Evolutionary conservation across 1,140 invertebrate species (phyloP), one percentile per base, ranked within the genome.

Genomic region (Drosophila watanabei): DNA sequence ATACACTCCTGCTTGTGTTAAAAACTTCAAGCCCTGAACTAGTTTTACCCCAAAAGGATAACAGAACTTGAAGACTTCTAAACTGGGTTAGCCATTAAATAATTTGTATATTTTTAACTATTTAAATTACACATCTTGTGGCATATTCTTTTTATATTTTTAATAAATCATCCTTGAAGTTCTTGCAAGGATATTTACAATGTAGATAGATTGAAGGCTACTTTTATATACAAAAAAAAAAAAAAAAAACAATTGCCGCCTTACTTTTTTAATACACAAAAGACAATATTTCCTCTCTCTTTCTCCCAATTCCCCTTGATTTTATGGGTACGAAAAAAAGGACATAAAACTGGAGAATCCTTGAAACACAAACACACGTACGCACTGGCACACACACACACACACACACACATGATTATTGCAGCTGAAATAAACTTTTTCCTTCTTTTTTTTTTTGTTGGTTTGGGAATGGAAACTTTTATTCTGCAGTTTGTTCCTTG

Each of bases 291-390:
- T 61, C 20, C 28, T 14, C 45, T 33, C 18, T 16, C 20, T 14
- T 7, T 16, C 56, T 18, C 3, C 32, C 18, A 18, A 41, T 52
- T 1, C 13, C 58, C 7, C 57, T 62, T 13, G 63, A 62, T 65
- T 65, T 65, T 65, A 60, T 64, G 62, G 9, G 30, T 32, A 28
- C 32, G 1, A 52, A 69, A 33, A 64, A 11, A 32, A 69, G 32
- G 46, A 70, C 49, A 71, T 71, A 70, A 57, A 71, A 72, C 30
- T 43, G 35, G 32, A 43, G 56, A 57, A 73, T 75, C 71, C 68
- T 75, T 73, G 71, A 73, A 69, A 66, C 45, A 62, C 45, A 56
- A 33, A 49, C 18, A n/a, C 37, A 48, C 39, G 59, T 39, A 54
- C 54, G 48, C 30, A 45, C 35, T 43, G 14, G 24, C 35, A 43